phyloP scores from a whole-genome alignment of 2,888 invertebrate genomes.

The Dicyrtoma fusca region DNA sequence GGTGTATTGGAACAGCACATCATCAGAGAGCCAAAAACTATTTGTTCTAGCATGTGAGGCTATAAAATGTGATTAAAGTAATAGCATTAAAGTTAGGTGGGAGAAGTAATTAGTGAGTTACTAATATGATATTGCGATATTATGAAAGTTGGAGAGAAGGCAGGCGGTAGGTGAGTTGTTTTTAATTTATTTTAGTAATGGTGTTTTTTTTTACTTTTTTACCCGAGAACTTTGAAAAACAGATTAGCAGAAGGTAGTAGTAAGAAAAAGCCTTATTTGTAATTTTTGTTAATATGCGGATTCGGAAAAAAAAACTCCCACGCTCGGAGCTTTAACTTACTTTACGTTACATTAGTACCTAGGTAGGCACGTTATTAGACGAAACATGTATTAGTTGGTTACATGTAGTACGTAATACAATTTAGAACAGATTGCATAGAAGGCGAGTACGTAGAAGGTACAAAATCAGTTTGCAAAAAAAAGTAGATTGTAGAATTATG shows the following conservation, averaged over 20 bases:
- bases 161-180: conserved; percentile 16
- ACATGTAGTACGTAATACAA: too few relatives aligned
- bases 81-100: conserved; percentile 16
- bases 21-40: background rate
- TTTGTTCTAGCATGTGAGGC: background rate
- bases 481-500: too few relatives aligned
- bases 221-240: background rate
- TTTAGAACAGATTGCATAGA: too few relatives aligned
- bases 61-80: background rate
- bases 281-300: too few relatives aligned
- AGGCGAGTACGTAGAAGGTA: too few relatives aligned
- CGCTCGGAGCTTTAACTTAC: too few relatives aligned
- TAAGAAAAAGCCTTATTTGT: background rate
- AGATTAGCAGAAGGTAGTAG: conserved; percentile 1
- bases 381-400: too few relatives aligned
- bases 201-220: background rate
- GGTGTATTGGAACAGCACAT: background rate
- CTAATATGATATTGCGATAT: conserved; percentile 1
- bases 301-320: too few relatives aligned
- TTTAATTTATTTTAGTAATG: conserved; percentile 28
- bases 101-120: conserved; percentile 11
- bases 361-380: too few relatives aligned
- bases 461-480: too few relatives aligned
- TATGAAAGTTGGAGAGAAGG: too few relatives aligned
- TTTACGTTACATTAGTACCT: too few relatives aligned